These are phyloP conservation scores for Drosophila lowei DNA, from an alignment of 1,140 invertebrate species.

Conservation along the genomic window DNA sequence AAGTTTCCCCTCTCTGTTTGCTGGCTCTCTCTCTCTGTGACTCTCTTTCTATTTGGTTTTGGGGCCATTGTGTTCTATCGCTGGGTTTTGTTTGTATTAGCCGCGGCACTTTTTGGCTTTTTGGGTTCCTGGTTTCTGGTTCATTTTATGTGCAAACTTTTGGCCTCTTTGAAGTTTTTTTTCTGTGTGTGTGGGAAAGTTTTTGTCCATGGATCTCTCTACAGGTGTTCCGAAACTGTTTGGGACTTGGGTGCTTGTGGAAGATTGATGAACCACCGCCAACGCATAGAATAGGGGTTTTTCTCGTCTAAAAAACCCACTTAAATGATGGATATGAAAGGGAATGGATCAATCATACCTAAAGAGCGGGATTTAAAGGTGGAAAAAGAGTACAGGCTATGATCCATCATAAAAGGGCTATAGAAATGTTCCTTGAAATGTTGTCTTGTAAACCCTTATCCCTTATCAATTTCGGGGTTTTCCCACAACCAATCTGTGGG, in stretches of 20 bases:
- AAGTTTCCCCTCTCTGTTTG: conserved; percentile 55
- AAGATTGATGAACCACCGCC: conserved; percentile 64
- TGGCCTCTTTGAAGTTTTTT: conserved; percentile 63
- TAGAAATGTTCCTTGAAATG: neutral
- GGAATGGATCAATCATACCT: conserved; percentile 6
- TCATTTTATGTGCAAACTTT: conserved; percentile 76
- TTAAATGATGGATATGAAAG: conserved; percentile 14
- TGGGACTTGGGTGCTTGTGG: conserved; percentile 35
- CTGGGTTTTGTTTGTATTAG: conserved; percentile 67
- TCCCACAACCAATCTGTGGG: too few relatives aligned
- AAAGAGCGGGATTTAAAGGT: neutral
- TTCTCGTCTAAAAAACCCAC: neutral
- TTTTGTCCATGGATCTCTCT: conserved; percentile 47
- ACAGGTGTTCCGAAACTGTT: conserved; percentile 59
- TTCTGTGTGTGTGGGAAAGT: conserved; percentile 21
- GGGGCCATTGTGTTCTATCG: conserved; percentile 37
- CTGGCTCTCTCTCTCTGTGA: conserved; percentile 10
- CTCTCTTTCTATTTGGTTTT: conserved; percentile 35
- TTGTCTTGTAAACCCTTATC: too few relatives aligned
- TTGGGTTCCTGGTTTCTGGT: conserved; percentile 24
- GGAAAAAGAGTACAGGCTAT: neutral
- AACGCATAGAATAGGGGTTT: neutral
- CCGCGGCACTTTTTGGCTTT: conserved; percentile 62
- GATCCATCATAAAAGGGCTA: neutral
- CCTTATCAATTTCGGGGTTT: conserved; percentile 44